These are phyloP conservation scores for Arion vulgaris DNA, from an alignment of 1,140 invertebrate genomes.

Conservation along the genomic window DNA sequence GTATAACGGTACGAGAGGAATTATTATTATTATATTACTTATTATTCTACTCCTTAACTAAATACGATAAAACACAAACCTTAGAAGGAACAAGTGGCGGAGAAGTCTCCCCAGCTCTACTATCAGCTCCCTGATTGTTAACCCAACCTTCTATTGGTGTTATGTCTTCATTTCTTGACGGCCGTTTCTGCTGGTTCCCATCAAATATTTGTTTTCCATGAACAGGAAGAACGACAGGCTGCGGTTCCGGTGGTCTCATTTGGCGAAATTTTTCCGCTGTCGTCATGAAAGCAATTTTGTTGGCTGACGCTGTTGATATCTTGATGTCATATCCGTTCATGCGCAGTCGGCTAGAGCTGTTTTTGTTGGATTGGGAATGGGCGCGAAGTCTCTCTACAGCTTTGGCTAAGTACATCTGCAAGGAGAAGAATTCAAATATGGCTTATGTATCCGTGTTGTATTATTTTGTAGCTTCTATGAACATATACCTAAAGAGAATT, in stretches of 20 bases:
- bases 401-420: slow-evolving; percentile 52
- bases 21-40: too few species aligned
- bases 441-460: too few species aligned
- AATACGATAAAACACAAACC: not conserved
- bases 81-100: not conserved
- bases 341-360: slow-evolving; percentile 18
- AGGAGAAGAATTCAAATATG: too few species aligned
- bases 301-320: not conserved
- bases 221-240: slow-evolving; percentile 55
- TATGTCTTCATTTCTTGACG: not conserved
- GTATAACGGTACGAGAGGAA: too few species aligned
- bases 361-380: slow-evolving; percentile 45
- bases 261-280: slow-evolving; percentile 62
- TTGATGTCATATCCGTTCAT: slow-evolving; percentile 4
- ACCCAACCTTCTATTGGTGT: not conserved
- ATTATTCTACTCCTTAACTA: too few species aligned
- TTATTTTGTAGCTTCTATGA: too few species aligned
- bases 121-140: not conserved
- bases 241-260: slow-evolving; percentile 54
- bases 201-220: slow-evolving; percentile 46
- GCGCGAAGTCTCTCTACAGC: slow-evolving; percentile 61
- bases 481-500: too few species aligned
- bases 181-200: not conserved
- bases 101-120: not conserved
- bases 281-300: slow-evolving; percentile 46